A percentile compares a stretch with the other conserved stretches of the same genome.
These are phyloP conservation scores for Psilopogon haemacephalus DNA, from an alignment of 2,113 vertebrate species.

Conservation along the genomic window DNA sequence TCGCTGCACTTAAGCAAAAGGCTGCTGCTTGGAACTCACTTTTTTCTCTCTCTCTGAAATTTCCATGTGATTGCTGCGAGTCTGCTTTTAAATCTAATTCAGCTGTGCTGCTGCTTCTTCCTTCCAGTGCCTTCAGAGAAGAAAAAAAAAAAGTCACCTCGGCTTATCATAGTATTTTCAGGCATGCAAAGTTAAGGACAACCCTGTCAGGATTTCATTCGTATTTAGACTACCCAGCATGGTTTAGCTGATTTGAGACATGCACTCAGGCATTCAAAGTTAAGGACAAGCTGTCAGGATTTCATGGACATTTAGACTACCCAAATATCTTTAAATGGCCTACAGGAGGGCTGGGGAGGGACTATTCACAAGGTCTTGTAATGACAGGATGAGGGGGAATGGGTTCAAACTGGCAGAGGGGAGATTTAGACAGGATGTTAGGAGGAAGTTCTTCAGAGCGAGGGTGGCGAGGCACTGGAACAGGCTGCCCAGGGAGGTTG, in stretches of 20 bases:
- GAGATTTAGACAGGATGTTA: too few species aligned
- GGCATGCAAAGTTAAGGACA: too few species aligned
- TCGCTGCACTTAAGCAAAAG: background rate
- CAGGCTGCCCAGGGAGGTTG: too few species aligned
- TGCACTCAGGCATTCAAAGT: background rate
- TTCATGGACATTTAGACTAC: background rate
- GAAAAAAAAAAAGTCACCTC: background rate
- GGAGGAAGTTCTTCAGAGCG: too few species aligned
- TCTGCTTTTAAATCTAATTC: slow-evolving; percentile 84
- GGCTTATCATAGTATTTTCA: too few species aligned
- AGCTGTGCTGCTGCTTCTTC: slow-evolving; percentile 83
- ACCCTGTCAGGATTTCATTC: too few species aligned
- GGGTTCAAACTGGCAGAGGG: too few species aligned
- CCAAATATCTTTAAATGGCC: background rate
- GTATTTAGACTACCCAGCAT: too few species aligned
- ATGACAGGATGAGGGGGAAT: too few species aligned
- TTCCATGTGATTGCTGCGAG: slow-evolving; percentile 60
- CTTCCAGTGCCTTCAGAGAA: slow-evolving; percentile 77
- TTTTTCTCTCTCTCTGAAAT: slow-evolving; percentile 81
- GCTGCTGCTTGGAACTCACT: slow-evolving; percentile 74
- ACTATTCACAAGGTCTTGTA: too few species aligned
- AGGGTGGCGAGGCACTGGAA: too few species aligned
- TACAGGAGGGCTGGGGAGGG: too few species aligned
- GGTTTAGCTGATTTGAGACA: background rate
- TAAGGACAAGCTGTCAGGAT: background rate